Percentiles rank a stretch among this genome's conserved stretches.
Evolutionary conservation across 2,888 invertebrate species (phyloP).

Genomic region (Aphodius sticticus): DNA sequence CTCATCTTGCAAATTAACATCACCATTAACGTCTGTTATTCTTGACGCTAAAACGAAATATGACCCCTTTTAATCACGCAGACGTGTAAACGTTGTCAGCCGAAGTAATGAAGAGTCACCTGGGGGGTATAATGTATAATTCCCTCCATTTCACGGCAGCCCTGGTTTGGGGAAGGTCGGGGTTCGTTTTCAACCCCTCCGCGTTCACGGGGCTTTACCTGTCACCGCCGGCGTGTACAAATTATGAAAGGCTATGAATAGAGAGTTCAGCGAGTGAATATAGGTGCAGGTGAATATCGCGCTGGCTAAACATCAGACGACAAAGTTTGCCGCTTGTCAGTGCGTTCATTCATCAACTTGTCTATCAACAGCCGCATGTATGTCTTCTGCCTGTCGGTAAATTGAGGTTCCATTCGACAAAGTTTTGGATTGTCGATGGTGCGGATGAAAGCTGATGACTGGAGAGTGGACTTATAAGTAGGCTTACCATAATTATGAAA

Average conservation of each 20-base stretch:
- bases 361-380: neutral
- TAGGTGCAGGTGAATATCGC: neutral
- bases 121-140: slow-evolving; percentile 4
- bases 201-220: neutral
- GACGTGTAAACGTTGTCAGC: neutral
- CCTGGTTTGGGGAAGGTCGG: neutral
- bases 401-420: neutral
- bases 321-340: slow-evolving; percentile 47
- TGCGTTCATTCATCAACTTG: slow-evolving; percentile 51
- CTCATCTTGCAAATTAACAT: neutral
- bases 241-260: slow-evolving; percentile 4
- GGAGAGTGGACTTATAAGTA: no score
- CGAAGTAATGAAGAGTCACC: neutral
- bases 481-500: no score
- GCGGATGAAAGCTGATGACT: neutral
- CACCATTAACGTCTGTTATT: neutral
- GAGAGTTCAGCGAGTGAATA: neutral
- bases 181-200: neutral
- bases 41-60: neutral
- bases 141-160: neutral
- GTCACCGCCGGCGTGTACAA: neutral
- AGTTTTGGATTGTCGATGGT: neutral
- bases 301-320: neutral
- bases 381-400: neutral
- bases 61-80: neutral